Evolutionary conservation across 2,888 invertebrate species (phyloP).

Genomic region (Andrena bicolor): DNA sequence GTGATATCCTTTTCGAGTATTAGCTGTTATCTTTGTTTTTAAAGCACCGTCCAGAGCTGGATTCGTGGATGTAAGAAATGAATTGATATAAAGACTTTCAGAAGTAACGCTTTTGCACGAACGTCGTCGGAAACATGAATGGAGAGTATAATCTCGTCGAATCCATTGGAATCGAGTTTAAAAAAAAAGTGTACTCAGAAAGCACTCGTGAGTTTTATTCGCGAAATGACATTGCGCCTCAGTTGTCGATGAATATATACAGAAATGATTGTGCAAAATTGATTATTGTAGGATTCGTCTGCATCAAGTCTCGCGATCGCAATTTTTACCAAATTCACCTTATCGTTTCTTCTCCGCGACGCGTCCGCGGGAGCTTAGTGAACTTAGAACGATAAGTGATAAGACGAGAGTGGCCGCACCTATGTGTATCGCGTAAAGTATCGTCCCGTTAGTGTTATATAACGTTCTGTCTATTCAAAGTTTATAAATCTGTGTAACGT

Average conservation of each 20-base stretch:
- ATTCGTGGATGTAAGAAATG: conserved; percentile 25
- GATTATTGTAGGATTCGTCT: conserved; percentile 10
- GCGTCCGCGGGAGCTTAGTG: conserved; percentile 6
- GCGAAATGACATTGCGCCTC: background rate
- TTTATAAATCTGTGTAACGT: conserved; percentile 65
- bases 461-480: conserved; percentile 71
- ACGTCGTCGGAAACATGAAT: background rate
- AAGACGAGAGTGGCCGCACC: conserved; percentile 49
- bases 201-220: conserved; percentile 16
- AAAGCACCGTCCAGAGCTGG: conserved; percentile 47
- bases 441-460: conserved; percentile 65
- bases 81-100: conserved; percentile 1
- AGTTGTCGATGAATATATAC: conserved; percentile 4
- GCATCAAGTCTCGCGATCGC: conserved; percentile 59
- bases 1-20: conserved; percentile 15
- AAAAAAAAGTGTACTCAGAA: background rate
- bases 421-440: conserved; percentile 48
- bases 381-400: conserved; percentile 48
- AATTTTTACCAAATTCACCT: conserved; percentile 11
- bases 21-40: conserved; percentile 24
- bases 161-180: background rate
- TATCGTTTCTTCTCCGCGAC: conserved; percentile 5
- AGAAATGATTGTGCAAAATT: background rate
- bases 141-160: background rate
- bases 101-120: conserved; percentile 7